Evolutionary conservation across 2,797 vertebrate genomes (phyloP).

Genomic region (Denticeps clupeoides): DNA sequence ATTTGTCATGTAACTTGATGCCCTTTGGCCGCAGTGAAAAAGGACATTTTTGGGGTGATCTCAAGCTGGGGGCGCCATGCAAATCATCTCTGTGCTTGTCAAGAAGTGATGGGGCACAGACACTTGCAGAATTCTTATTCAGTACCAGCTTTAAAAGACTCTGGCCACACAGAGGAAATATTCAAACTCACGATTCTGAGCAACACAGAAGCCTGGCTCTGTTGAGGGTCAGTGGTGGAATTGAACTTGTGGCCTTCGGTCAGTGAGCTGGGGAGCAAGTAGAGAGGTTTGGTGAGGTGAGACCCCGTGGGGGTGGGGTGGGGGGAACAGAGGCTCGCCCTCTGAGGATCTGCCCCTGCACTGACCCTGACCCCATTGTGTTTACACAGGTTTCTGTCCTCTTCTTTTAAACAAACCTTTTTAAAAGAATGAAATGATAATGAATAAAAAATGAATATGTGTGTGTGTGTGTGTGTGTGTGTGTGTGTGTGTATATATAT

Average conservation of each 20-base stretch:
- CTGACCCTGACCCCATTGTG: slow-evolving; percentile 68
- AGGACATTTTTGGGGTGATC: slow-evolving; percentile 35
- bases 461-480: background rate
- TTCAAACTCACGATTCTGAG: no score
- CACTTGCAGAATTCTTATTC: no score
- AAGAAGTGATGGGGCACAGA: background rate
- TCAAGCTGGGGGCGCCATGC: slow-evolving; percentile 28
- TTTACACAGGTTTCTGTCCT: slow-evolving; percentile 77
- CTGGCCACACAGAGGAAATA: no score
- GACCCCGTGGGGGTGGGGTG: slow-evolving; percentile 1
- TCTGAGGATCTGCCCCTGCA: slow-evolving; percentile 11
- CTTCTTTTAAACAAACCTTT: slow-evolving; percentile 57
- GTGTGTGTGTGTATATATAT: slow-evolving; percentile 1
- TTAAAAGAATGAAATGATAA: no score
- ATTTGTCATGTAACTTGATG: slow-evolving; percentile 62
- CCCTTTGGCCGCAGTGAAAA: slow-evolving; percentile 31
- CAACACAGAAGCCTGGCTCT: no score
- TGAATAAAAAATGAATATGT: slow-evolving; percentile 22
- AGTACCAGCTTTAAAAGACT: no score
- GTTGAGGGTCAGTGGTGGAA: slow-evolving; percentile 29
- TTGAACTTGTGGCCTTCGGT: slow-evolving; percentile 28
- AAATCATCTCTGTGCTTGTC: slow-evolving; percentile 38
- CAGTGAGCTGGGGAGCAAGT: slow-evolving; percentile 7
- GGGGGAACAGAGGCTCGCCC: slow-evolving; percentile 8
- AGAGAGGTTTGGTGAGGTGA: background rate